A percentile compares a stretch with the other conserved stretches of the same genome.
These are phyloP conservation scores for Colaptes auratus DNA, from an alignment of 2,113 vertebrate genomes.

Conservation along the genomic window DNA sequence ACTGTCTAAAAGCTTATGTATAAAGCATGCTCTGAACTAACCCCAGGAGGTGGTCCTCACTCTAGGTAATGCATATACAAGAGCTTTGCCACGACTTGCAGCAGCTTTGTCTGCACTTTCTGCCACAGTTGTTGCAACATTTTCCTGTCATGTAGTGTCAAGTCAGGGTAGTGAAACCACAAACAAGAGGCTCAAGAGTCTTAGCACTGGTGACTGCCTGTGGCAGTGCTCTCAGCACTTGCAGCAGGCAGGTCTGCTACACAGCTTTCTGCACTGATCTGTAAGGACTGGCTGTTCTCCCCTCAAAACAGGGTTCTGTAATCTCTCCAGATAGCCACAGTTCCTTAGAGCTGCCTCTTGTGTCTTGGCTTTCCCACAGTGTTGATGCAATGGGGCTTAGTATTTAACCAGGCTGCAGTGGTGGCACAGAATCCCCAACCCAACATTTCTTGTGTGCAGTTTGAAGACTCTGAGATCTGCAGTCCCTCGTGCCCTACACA, in stretches of 20 bases:
- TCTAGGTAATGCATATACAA: background rate
- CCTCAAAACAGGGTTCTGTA: background rate
- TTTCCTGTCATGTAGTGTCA: background rate
- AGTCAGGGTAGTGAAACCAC: background rate
- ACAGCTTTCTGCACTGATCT: background rate
- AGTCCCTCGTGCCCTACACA: background rate
- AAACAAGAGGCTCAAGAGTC: background rate
- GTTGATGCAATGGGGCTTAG: background rate
- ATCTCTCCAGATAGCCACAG: background rate
- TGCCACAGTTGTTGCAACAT: background rate
- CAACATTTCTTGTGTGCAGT: background rate
- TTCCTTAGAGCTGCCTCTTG: background rate
- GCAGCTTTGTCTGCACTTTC: background rate
- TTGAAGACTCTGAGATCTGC: background rate
- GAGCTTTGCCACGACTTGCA: background rate
- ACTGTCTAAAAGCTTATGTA: background rate
- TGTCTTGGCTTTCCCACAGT: background rate
- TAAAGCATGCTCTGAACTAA: background rate
- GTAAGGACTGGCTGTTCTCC: background rate
- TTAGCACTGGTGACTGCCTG: background rate
- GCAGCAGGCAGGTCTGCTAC: background rate
- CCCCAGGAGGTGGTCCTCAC: background rate
- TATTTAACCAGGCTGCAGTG: background rate
- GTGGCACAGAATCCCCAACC: background rate
- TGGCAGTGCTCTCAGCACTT: background rate